These are phyloP conservation scores for Cariama cristata DNA, from an alignment of 2,113 vertebrate species.

Conservation along the genomic window DNA sequence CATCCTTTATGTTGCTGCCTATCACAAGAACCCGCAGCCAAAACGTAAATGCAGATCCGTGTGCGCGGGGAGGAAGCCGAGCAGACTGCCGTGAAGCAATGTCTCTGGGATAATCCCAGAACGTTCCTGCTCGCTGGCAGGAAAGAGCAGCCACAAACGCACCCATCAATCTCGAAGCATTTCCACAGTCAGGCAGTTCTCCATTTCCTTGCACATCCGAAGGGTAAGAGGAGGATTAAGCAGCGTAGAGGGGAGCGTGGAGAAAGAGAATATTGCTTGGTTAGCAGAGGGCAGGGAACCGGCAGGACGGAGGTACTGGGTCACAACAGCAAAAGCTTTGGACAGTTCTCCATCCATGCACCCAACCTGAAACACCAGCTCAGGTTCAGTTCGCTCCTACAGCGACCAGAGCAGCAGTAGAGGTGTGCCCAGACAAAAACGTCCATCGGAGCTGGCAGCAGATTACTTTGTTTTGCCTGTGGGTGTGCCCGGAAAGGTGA, in stretches of 20 bases:
- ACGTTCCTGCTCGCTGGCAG: not conserved
- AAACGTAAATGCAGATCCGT: accelerated
- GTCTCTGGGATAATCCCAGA: not conserved
- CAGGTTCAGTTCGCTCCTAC: not conserved
- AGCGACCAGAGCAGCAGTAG: not conserved
- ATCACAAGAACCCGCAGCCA: not conserved
- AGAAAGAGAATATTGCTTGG: not conserved
- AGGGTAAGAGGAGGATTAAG: not conserved
- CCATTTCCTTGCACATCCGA: accelerated
- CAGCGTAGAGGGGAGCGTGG: not conserved
- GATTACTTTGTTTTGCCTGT: not conserved
- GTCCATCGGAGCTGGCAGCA: accelerated
- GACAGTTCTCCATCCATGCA: not conserved
- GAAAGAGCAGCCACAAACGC: not conserved
- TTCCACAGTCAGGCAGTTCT: not conserved
- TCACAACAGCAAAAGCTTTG: not conserved
- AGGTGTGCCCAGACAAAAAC: accelerated
- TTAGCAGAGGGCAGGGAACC: not conserved
- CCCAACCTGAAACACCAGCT: not conserved
- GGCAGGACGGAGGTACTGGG: not conserved
- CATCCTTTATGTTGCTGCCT: not conserved
- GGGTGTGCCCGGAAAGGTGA: no score
- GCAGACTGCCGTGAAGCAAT: not conserved
- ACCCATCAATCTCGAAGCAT: not conserved
- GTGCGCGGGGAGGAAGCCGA: not conserved